Conservation (phyloP, 2,113 vertebrate species). For the Microcebus griseorufus region DNA sequence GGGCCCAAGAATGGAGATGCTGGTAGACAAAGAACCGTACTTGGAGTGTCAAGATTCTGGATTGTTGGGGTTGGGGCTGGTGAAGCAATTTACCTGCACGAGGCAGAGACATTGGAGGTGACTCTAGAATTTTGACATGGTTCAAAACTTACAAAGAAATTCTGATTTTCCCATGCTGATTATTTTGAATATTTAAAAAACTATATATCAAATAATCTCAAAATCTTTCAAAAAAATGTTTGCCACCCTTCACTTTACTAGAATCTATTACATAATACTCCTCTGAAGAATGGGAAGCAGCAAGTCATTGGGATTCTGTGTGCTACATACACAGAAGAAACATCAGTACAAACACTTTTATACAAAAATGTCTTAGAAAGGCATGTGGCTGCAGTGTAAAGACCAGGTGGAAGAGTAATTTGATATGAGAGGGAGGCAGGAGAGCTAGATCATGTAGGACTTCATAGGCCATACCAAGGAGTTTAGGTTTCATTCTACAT, state of each 20-base stretch:
- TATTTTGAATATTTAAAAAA: background rate
- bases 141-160: background rate
- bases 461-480: too few relatives aligned
- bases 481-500: too few relatives aligned
- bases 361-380: background rate
- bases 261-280: background rate
- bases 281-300: background rate
- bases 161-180: background rate
- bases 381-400: background rate
- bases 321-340: background rate
- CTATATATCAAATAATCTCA: background rate
- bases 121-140: background rate
- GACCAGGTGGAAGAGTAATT: too few relatives aligned
- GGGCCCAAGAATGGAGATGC: background rate
- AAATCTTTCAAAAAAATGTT: conserved; percentile 1
- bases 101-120: background rate
- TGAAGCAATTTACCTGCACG: background rate
- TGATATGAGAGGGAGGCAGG: too few relatives aligned
- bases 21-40: background rate
- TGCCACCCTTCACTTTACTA: background rate
- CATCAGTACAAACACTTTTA: background rate
- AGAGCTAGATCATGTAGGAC: too few relatives aligned
- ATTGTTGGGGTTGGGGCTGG: background rate
- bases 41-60: background rate
- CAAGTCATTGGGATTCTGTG: background rate